Evolutionary conservation across 2,113 vertebrate species (phyloP).

Genomic region (Microcebus jonahi): DNA sequence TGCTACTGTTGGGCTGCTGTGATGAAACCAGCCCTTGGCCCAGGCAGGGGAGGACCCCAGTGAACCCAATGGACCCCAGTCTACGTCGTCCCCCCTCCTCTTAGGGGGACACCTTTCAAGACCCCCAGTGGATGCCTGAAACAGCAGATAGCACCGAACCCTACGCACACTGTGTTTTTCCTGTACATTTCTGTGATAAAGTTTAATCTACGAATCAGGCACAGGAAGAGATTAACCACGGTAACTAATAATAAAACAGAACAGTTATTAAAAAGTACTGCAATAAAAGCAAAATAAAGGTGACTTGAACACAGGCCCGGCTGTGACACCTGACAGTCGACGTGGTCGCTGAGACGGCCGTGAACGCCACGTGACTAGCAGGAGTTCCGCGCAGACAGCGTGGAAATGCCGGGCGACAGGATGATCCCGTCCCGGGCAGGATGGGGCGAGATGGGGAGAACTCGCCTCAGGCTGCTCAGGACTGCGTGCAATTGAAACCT

Average conservation of each 20-base stretch:
- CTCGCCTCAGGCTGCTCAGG: background rate
- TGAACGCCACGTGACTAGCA: background rate
- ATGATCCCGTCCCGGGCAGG: background rate
- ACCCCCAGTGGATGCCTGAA: background rate
- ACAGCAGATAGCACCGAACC: background rate
- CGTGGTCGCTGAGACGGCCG: background rate
- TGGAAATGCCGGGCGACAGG: background rate
- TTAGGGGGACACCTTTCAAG: background rate
- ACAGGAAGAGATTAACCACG: background rate
- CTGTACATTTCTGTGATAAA: background rate
- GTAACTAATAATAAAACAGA: background rate
- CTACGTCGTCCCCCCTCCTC: background rate
- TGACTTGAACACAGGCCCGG: background rate
- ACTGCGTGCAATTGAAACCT: background rate
- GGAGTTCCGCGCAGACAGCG: rapidly evolving
- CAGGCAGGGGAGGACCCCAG: background rate
- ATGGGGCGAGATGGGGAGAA: background rate
- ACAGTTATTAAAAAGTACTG: background rate
- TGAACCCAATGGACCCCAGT: too few species aligned
- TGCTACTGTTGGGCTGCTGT: background rate
- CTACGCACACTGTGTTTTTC: background rate
- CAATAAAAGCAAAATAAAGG: background rate
- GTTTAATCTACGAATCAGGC: background rate
- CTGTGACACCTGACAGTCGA: background rate
- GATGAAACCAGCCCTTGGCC: background rate